Base-by-base conservation (phyloP, 2,888 invertebrate species). In the Azorinus chamasolen region DNA sequence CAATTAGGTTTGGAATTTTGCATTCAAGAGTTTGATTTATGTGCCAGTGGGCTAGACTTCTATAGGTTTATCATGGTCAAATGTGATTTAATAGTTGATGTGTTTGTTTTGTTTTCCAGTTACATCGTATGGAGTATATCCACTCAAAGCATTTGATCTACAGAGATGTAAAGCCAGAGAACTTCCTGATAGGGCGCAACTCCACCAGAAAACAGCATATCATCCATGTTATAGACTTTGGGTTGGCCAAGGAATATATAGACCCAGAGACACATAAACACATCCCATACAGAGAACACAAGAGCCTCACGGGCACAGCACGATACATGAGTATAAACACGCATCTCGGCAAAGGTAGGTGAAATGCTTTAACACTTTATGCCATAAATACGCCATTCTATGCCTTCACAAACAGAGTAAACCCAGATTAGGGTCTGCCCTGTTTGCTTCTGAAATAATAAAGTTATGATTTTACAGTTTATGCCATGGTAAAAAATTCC, bases 281-380 rank as follows among this genome's bases (percentile, higher is more conserved):
- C 95, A 99, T 99, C 95, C 99, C 99, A 91, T 99, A 99, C 95
- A 97, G 99, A 96, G 99, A 99, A 95, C 99, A 99, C 95, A 99
- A 99, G 95, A 99, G 99, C 93, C 95, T 99, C 93, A 99, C 99
- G 84, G 99, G 99, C 91, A 99, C 99, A 87, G 99, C 99, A 90
- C 96, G 99, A 94, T 99, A 99, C 95, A 99, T 99, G 99, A 99
- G 99, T 94, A 99, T 99, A 94, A 99, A 99, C 94, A 99, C 99
- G 94, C 99, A 99, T 95, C 96, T 99, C 95, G 99, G 99, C 92
- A 98, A 99, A 96, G 96, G 96, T 96, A 93, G 93, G 91, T 68
- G 4, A 6, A 10, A n/a, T n/a, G n/a, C n/a, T 6, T 32, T 32
- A 32, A 32, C 32, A 32, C 32, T 6, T 32, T 32, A 32, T 10